Conservation (phyloP, 2,797 vertebrate species). For the Eidolon dupreanum region DNA sequence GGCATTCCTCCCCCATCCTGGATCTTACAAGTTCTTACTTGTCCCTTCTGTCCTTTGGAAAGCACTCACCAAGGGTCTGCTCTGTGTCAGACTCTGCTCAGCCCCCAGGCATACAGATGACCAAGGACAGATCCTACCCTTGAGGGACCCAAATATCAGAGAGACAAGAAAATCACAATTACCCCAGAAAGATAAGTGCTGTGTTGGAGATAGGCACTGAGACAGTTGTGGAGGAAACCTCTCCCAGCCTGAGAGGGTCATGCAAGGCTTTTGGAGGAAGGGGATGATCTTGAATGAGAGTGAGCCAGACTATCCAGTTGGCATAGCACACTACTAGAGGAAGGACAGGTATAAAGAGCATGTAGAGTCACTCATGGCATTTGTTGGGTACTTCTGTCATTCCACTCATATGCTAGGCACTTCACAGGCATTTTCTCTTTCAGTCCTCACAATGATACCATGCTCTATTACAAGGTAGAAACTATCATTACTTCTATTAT, state of each 20-base stretch:
- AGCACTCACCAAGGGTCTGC: neutral
- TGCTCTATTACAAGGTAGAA: neutral
- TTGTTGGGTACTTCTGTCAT: neutral
- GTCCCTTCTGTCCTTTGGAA: neutral
- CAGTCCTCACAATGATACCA: neutral
- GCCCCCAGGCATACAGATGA: neutral
- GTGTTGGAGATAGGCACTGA: neutral
- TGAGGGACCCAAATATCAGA: neutral
- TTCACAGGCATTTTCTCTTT: neutral
- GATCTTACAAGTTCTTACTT: accelerated
- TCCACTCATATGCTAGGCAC: neutral
- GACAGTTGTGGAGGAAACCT: neutral
- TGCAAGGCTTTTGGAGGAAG: neutral
- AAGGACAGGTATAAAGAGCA: neutral
- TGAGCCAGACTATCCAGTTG: neutral
- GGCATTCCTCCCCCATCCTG: neutral
- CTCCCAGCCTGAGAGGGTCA: neutral
- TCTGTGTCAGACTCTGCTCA: neutral
- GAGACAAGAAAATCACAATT: neutral
- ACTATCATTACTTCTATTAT: neutral
- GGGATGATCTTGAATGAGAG: neutral
- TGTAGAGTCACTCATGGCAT: neutral
- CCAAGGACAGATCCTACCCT: neutral
- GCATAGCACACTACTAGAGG: neutral
- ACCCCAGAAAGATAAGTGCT: neutral